Base-by-base conservation (phyloP, 1,140 invertebrate genomes). In the Psilanteris sp. region DNA sequence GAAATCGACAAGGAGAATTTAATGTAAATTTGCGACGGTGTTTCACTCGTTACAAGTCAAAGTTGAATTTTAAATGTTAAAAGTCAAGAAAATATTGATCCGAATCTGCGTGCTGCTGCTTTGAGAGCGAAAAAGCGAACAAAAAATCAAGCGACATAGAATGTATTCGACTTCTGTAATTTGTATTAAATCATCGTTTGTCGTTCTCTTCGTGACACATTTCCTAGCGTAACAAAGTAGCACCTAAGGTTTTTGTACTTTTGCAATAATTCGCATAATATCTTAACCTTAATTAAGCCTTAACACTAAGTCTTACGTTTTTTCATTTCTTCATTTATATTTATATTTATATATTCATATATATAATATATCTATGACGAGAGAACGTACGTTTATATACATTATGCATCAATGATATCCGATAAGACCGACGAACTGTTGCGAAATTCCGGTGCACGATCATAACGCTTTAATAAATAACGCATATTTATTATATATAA, bases 161-260 rank as follows among this genome's bases (percentile, higher is more conserved):
- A 78, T 67, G 37, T 54, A 43, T 71, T 72, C 46, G 54, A 77
- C 57, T 26, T 50, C 24, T 76, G 66, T 68, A 10, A 43, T 80
- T 50, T 66, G 32, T 44, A 14, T 36, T 37, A 22, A 43, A 57
- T 20, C 13, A 70, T 57, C 62, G 44, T 75, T 72, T 77, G 27
- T 41, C 83, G 57, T 80, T 80, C 79, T 78, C 55, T 54, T 70
- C 81, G 75, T 70, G 80, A 74, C 54, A 73, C 64, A 77, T 83
- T 85, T 80, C 32, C 84, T 87, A 88, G 82, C 81, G 74, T 87
- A 87, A 88, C 79, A 84, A 87, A 83, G 83, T 87, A 88, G 87
- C 87, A 88, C 86, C 87, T 88, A 88, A 85, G 85, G 83, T 87
- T 86, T 73, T 88, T 88, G 86, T 87, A 87, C 86, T 87, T 87